phyloP scores from a whole-genome alignment of 2,797 vertebrate genomes.

The Danio tinwini region DNA sequence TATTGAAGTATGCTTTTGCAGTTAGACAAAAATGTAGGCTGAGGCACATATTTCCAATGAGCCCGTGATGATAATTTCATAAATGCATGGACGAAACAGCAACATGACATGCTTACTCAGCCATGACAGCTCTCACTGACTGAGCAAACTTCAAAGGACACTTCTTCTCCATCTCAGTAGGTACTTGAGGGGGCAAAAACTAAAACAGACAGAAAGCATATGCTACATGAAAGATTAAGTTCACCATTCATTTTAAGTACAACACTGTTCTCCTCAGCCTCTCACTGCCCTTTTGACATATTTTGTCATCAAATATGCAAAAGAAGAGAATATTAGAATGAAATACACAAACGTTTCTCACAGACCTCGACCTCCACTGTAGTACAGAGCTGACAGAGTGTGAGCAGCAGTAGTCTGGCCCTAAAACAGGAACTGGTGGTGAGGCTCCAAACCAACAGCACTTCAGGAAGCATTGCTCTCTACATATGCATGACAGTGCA shows the following conservation, averaged over 20 bases:
- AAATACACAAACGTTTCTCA: conserved; percentile 3
- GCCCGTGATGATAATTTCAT: neutral
- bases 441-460: conserved; percentile 14
- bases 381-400: conserved; percentile 89
- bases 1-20: too few species aligned
- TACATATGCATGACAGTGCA: neutral
- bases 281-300: neutral
- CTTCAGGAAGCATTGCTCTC: conserved; percentile 5
- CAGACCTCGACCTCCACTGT: conserved; percentile 96
- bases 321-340: neutral
- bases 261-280: neutral
- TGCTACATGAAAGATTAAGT: neutral
- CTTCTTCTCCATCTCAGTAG: conserved; percentile 89
- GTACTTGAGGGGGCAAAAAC: conserved; percentile 90
- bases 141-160: conserved; percentile 84
- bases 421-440: conserved; percentile 71
- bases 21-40: too few species aligned
- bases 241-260: neutral
- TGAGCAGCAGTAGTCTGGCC: conserved; percentile 83
- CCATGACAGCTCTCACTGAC: conserved; percentile 88
- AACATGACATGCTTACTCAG: conserved; percentile 78
- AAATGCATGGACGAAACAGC: neutral
- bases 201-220: conserved; percentile 63
- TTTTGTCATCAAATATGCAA: neutral
- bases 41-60: too few species aligned